Evolutionary conservation across 1,140 invertebrate species (phyloP).

Genomic region (Psilanteris sp.): DNA sequence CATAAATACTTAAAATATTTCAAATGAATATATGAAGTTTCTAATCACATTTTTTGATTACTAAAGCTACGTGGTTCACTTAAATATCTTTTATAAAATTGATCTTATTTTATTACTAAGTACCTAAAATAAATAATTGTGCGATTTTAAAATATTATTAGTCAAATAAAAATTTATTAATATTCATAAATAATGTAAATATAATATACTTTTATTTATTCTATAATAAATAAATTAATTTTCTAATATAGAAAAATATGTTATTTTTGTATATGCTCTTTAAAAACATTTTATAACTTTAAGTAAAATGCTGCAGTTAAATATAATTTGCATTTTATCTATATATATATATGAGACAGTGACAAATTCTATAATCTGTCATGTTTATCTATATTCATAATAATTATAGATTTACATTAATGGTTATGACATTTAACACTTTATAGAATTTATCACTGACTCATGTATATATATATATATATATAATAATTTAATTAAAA

Average conservation of each 20-base stretch:
- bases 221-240: conserved; percentile 32
- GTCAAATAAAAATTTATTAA: not conserved
- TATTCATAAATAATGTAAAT: conserved; percentile 38
- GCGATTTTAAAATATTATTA: conserved; percentile 2
- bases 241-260: conserved; percentile 49
- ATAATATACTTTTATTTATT: conserved; percentile 6
- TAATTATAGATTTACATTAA: too few species aligned
- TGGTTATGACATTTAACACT: too few species aligned
- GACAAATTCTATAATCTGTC: too few species aligned
- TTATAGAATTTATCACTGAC: too few species aligned
- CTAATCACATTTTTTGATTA: too few species aligned
- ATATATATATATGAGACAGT: too few species aligned
- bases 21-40: too few species aligned
- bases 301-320: conserved; percentile 29
- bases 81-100: not conserved
- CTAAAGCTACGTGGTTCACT: too few species aligned
- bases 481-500: conserved; percentile 28
- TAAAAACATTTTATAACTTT: conserved; percentile 25
- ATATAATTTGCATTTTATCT: conserved; percentile 12
- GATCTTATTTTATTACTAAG: not conserved
- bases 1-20: too few species aligned
- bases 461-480: too few species aligned
- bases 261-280: not conserved
- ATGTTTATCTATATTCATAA: too few species aligned
- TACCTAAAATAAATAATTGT: conserved; percentile 5